Evolutionary conservation across 1,140 invertebrate genomes (phyloP).

Genomic region (Camponotus pennsylvanicus): DNA sequence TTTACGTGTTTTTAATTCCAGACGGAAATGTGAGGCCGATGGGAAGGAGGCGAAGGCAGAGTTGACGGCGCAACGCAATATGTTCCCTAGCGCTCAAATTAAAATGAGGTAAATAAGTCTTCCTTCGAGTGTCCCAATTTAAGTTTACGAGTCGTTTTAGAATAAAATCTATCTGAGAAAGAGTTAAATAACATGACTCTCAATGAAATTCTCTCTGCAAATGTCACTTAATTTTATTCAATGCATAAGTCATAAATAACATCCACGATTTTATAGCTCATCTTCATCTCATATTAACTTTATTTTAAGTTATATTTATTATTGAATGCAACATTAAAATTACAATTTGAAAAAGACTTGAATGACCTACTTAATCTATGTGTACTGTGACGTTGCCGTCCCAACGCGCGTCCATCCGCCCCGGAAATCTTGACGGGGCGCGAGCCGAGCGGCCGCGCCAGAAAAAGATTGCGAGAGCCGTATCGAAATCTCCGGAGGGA

Average conservation of each 20-base stretch:
- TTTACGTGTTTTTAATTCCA: conserved; percentile 77
- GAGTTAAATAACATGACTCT: neutral
- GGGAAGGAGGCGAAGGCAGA: conserved; percentile 88
- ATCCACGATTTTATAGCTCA: conserved; percentile 11
- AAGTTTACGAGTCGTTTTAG: conserved; percentile 7
- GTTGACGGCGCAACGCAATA: conserved; percentile 87
- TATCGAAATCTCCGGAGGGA: too few species aligned
- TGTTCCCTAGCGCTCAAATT: conserved; percentile 89
- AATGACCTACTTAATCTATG: neutral
- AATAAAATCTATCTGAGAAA: conserved; percentile 29
- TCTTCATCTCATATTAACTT: conserved; percentile 5
- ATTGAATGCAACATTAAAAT: neutral
- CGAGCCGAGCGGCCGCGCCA: too few species aligned
- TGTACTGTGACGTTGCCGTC: too few species aligned
- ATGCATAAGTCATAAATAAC: neutral
- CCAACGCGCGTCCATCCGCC: too few species aligned
- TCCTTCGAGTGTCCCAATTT: conserved; percentile 24
- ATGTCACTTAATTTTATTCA: neutral
- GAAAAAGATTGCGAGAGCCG: too few species aligned
- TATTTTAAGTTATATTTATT: neutral
- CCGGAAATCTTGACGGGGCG: too few species aligned
- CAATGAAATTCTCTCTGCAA: conserved; percentile 12
- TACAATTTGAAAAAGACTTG: neutral
- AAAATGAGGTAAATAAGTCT: conserved; percentile 88
- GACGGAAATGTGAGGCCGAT: conserved; percentile 88